These are phyloP conservation scores for Coccyzus lansbergi DNA, from an alignment of 2,797 vertebrate species.

Conservation along the genomic window DNA sequence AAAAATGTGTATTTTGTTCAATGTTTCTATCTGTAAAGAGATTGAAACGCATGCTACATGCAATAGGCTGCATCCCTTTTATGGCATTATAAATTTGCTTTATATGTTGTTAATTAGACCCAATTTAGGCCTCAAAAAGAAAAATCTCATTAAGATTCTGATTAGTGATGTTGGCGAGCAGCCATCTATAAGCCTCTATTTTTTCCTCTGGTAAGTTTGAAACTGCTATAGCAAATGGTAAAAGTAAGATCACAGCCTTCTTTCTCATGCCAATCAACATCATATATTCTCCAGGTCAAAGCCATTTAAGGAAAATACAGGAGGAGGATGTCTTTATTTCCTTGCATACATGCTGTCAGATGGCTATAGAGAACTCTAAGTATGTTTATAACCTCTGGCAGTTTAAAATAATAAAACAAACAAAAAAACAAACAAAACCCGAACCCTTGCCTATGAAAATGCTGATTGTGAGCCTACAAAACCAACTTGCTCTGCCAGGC, in stretches of 20 bases:
- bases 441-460: neutral
- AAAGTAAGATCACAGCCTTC: constrained; percentile 48
- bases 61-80: constrained; percentile 35
- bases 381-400: neutral
- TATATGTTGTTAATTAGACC: constrained; percentile 73
- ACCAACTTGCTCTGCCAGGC: neutral
- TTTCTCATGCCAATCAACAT: constrained; percentile 44
- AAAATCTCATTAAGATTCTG: constrained; percentile 75
- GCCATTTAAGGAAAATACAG: constrained; percentile 10
- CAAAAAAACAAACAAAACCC: neutral
- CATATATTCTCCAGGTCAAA: constrained; percentile 50
- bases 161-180: constrained; percentile 68
- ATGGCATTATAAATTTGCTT: constrained; percentile 61
- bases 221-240: constrained; percentile 48
- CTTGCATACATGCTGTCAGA: neutral
- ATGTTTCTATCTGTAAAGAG: constrained; percentile 56
- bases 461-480: neutral
- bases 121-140: constrained; percentile 69
- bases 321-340: neutral
- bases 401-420: neutral
- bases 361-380: neutral
- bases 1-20: constrained; percentile 53
- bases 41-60: constrained; percentile 7
- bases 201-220: constrained; percentile 65
- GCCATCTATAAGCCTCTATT: constrained; percentile 53